These are phyloP conservation scores for Copidosoma floridanum DNA, from an alignment of 1,140 invertebrate genomes.

Conservation along the genomic window DNA sequence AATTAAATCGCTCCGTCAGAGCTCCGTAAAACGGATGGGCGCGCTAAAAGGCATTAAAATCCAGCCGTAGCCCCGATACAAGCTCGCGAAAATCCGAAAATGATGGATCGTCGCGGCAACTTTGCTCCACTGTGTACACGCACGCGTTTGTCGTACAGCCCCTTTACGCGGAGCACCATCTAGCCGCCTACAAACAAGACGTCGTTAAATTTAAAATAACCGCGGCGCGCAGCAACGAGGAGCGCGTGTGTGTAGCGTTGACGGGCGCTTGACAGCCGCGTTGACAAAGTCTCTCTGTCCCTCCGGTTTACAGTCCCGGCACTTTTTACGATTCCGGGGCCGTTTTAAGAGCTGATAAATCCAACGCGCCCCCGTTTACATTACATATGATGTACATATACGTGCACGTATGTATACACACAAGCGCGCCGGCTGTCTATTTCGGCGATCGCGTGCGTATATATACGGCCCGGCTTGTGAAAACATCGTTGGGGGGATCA, in stretches of 20 bases:
- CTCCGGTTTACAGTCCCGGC: constrained; percentile 30
- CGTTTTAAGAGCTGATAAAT: constrained; percentile 52
- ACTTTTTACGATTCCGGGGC: constrained; percentile 50
- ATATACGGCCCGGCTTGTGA: constrained; percentile 34
- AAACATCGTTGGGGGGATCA: constrained; percentile 34
- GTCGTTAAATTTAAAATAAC: constrained; percentile 52
- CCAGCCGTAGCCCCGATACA: background rate
- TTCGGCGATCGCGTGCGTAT: constrained; percentile 6
- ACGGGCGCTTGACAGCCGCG: constrained; percentile 54
- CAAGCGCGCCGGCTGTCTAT: constrained; percentile 15
- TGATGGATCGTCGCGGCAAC: background rate
- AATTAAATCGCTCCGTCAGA: background rate
- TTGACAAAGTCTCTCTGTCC: constrained; percentile 49
- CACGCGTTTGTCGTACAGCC: background rate
- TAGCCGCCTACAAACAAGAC: constrained; percentile 45
- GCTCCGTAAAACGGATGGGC: constrained; percentile 9
- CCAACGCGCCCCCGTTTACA: background rate
- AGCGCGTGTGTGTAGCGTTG: constrained; percentile 40
- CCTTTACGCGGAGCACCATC: constrained; percentile 11
- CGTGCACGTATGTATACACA: background rate
- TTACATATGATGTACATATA: background rate
- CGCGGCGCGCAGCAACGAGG: constrained; percentile 26
- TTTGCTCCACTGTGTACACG: background rate
- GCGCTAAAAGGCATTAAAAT: too few relatives aligned
- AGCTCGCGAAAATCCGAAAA: background rate